Evolutionary conservation across 2,888 invertebrate species (phyloP).

Genomic region (Lepidocyrtinus sp.): DNA sequence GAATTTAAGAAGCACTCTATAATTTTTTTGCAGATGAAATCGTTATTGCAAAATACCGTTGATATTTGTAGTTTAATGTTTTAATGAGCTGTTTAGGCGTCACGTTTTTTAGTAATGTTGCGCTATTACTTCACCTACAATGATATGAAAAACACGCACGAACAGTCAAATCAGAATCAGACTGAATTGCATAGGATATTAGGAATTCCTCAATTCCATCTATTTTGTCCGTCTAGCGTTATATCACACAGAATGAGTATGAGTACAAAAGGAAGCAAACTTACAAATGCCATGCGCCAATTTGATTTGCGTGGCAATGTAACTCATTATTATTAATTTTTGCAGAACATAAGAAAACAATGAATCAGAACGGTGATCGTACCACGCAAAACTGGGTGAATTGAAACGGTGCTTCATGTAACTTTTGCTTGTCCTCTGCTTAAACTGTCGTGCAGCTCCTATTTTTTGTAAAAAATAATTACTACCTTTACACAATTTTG

Average conservation of each 20-base stretch:
- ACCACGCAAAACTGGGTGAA: not conserved
- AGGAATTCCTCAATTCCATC: not conserved
- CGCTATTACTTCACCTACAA: constrained; percentile 38
- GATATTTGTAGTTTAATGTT: constrained; percentile 38
- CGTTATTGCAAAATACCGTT: not conserved
- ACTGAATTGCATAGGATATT: not conserved
- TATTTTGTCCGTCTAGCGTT: not conserved
- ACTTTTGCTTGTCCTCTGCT: not conserved
- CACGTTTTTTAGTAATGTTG: constrained; percentile 44
- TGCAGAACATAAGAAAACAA: too few relatives aligned
- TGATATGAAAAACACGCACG: not conserved
- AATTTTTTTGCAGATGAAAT: not conserved
- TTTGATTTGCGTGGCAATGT: too few relatives aligned
- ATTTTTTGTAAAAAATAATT: not conserved
- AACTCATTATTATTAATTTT: too few relatives aligned
- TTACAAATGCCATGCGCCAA: too few relatives aligned
- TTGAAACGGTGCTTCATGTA: not conserved
- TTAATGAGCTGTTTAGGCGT: constrained; percentile 47
- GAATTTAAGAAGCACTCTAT: too few relatives aligned
- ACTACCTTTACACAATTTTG: not conserved
- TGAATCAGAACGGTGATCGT: not conserved
- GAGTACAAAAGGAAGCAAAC: too few relatives aligned
- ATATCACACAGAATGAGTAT: too few relatives aligned
- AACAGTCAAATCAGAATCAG: constrained; percentile 1
- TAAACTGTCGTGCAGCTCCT: not conserved